phyloP scores from a whole-genome alignment of 2,888 invertebrate genomes.

The Patella ulyssiponensis region DNA sequence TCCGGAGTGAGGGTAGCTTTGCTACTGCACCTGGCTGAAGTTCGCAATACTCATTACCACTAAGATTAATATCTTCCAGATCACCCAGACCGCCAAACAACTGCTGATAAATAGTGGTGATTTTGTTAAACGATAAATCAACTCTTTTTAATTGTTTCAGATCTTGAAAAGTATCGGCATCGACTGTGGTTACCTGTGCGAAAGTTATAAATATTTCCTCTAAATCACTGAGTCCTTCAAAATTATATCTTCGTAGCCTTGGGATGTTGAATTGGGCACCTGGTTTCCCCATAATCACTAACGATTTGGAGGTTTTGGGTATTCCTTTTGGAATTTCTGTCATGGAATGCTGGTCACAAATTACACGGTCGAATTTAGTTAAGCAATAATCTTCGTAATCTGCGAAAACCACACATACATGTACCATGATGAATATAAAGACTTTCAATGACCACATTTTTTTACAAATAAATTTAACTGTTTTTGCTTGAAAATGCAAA shows the following conservation, averaged over 20 bases:
- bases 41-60: slow-evolving; percentile 40
- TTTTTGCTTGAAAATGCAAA: no score
- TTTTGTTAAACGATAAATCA: slow-evolving; percentile 40
- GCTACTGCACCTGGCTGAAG: slow-evolving; percentile 39
- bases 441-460: not conserved
- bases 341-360: slow-evolving; percentile 11
- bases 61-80: slow-evolving; percentile 40
- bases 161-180: slow-evolving; percentile 36
- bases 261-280: not conserved
- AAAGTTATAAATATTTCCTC: slow-evolving; percentile 31
- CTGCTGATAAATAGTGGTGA: slow-evolving; percentile 33
- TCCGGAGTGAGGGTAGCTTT: slow-evolving; percentile 22
- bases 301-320: not conserved
- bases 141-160: slow-evolving; percentile 37
- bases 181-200: slow-evolving; percentile 32
- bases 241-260: not conserved
- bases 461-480: no score
- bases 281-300: slow-evolving; percentile 14
- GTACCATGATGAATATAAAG: not conserved
- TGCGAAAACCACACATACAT: not conserved
- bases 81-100: slow-evolving; percentile 41
- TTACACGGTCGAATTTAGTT: not conserved
- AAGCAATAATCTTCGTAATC: not conserved
- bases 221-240: slow-evolving; percentile 6
- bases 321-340: slow-evolving; percentile 10